These are phyloP conservation scores for Lutraria lutraria DNA, from an alignment of 2,888 invertebrate genomes.

Conservation along the genomic window DNA sequence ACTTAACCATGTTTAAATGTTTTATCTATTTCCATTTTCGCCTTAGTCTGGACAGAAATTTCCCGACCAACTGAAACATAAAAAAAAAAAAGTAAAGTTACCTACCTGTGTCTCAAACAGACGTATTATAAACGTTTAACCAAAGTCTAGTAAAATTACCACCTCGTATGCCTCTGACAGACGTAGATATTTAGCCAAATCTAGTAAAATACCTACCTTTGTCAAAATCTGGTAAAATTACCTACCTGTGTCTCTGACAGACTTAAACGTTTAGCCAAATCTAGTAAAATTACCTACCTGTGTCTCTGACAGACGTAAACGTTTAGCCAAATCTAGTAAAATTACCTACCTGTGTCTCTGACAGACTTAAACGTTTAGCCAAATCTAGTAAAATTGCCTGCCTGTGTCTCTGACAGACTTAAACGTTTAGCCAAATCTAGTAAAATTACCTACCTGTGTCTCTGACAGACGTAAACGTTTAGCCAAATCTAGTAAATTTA, in stretches of 20 bases:
- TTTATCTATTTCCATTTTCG: too few species aligned
- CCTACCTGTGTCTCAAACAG: conserved; percentile 88
- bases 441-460: too few species aligned
- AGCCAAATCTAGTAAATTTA: too few species aligned
- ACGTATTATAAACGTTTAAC: conserved; percentile 84
- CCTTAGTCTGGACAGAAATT: too few species aligned
- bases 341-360: conserved; percentile 88
- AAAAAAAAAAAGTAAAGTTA: not conserved
- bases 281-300: too few species aligned
- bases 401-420: conserved; percentile 87
- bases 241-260: conserved; percentile 87
- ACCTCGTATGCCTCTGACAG: conserved; percentile 88
- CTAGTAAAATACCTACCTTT: too few species aligned
- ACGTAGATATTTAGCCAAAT: conserved; percentile 85
- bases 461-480: conserved; percentile 86
- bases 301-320: conserved; percentile 87
- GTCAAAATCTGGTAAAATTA: too few species aligned
- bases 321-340: conserved; percentile 86
- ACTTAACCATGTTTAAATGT: too few species aligned
- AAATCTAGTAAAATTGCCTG: too few species aligned
- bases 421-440: conserved; percentile 86
- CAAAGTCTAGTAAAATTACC: conserved; percentile 72
- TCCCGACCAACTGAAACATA: too few species aligned
- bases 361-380: conserved; percentile 85
- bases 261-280: conserved; percentile 85